phyloP scores from a whole-genome alignment of 2,113 vertebrate genomes.

The Pachyramphus minor region DNA sequence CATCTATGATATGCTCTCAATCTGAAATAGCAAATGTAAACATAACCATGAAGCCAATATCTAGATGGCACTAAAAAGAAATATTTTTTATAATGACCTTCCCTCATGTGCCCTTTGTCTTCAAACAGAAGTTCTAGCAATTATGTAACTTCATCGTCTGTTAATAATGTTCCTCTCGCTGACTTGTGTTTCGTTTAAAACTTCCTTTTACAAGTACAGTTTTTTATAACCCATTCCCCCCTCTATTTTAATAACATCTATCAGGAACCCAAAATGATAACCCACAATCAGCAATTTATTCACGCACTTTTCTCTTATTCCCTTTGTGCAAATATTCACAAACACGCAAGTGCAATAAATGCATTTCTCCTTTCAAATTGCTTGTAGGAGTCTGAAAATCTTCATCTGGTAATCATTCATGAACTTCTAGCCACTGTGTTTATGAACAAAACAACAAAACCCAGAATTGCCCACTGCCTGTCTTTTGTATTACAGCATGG shows the following conservation, averaged over 20 bases:
- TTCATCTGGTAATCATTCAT: background rate
- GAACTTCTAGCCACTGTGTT: background rate
- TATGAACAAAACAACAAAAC: background rate
- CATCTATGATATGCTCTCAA: background rate
- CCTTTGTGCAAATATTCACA: background rate
- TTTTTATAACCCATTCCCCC: background rate
- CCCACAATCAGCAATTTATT: background rate
- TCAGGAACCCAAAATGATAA: background rate
- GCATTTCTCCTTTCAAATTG: background rate
- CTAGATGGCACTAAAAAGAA: slow-evolving; percentile 1
- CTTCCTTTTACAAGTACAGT: background rate
- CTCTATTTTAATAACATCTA: background rate
- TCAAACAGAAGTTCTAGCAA: background rate
- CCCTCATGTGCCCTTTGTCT: background rate
- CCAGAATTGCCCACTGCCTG: background rate
- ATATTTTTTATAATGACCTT: background rate
- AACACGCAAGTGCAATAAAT: background rate
- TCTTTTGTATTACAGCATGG: background rate
- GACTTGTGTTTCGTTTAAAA: background rate
- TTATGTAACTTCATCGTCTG: background rate
- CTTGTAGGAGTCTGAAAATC: background rate
- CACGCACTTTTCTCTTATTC: background rate
- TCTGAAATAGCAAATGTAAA: slow-evolving; percentile 36
- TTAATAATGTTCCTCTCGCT: background rate
- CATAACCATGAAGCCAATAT: background rate